Evolutionary conservation across 2,113 vertebrate species (phyloP).

Genomic region (Amblyornis subalaris): DNA sequence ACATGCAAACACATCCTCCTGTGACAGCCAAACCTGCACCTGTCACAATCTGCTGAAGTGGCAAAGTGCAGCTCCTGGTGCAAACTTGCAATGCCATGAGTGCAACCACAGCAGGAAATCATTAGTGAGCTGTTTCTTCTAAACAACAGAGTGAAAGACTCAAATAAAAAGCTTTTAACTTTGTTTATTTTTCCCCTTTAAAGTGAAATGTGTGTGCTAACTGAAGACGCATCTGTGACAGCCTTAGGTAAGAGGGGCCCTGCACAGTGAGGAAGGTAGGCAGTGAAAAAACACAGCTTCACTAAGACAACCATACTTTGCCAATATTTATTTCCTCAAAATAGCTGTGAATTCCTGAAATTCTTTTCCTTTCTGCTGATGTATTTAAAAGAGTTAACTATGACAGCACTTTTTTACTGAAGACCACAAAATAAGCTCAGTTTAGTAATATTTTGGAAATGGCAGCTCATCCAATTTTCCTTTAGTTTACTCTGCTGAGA

Average conservation of each 20-base stretch:
- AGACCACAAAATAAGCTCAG: background rate
- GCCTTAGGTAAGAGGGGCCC: background rate
- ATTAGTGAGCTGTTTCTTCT: background rate
- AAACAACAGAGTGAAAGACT: background rate
- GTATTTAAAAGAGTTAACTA: background rate
- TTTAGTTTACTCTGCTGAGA: background rate
- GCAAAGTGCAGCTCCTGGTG: background rate
- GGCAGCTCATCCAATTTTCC: background rate
- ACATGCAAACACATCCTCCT: background rate
- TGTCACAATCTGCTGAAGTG: background rate
- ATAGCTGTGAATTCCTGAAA: background rate
- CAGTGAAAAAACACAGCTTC: background rate
- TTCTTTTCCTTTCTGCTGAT: background rate
- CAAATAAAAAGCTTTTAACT: background rate
- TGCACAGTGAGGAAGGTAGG: background rate
- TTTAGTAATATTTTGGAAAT: background rate
- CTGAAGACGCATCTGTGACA: background rate
- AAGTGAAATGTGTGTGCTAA: background rate
- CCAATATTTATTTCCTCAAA: background rate
- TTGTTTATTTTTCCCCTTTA: background rate
- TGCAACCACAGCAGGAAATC: background rate
- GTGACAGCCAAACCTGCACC: background rate
- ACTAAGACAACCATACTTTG: background rate
- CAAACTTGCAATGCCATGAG: background rate
- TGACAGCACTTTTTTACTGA: background rate